Base-by-base conservation (phyloP, 37 sponge, comb jelly and placozoan genomes). In the Bolinopsis microptera region DNA sequence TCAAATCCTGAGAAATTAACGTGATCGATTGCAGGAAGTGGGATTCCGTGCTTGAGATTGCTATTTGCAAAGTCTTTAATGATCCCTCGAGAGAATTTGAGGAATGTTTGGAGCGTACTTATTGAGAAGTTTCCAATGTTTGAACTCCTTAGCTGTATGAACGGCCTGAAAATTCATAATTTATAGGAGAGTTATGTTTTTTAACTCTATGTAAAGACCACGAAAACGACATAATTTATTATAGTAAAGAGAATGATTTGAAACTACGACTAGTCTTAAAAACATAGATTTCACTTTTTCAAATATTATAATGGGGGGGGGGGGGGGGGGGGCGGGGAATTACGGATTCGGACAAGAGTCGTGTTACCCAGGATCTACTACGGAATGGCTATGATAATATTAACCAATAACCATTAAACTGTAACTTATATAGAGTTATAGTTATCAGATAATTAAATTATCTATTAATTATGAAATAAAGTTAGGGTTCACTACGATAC, bases 91-190 rank as follows among this genome's bases (percentile, higher is more conserved):
- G 61, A 86, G 30, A 86, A 39, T 21, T 28, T 86, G 0, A 86
- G 61, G 61, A 86, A 86, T 28, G 36, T 40, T 24, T 86, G 61
- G 1, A 86, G 90, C 18, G 30, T 22, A 22, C 24, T n/a, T 23
- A 86, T 41, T 18, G 61, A 41, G 41, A 86, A 41, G 61, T 86
- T 40, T 28, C 90, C 90, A 86, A 86, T 86, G 48, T 40, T 86
- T 27, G 61, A 41, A 1, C 28, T 40, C 36, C 26, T 28, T 24
- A 86, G 61, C 24, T 86, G 90, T 9, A 86, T 41, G 61, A 39
- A 18, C 0, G 90, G 90, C 75, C 75, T 72, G 75, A 72, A 28
- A 28, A 18, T 48, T 13, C n/a, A n/a, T n/a, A n/a, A n/a, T n/a
- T n/a, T n/a, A n/a, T n/a, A n/a, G n/a, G n/a, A n/a, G n/a, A 67